Conservation (phyloP, 1,140 invertebrate genomes). For the Orussus abietinus region DNA sequence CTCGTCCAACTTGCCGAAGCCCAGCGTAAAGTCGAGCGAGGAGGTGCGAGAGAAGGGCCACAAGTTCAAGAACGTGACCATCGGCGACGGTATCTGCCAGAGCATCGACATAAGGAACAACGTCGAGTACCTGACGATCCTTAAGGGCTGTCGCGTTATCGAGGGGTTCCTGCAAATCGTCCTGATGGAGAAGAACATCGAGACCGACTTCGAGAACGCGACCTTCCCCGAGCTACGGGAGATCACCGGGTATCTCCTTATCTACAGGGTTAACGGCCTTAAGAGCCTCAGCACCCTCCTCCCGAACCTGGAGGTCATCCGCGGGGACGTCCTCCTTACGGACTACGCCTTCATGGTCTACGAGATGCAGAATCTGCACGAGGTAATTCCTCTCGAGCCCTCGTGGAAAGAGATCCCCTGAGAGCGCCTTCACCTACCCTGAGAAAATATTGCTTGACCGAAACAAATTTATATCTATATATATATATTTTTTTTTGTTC, state of each 20-base stretch:
- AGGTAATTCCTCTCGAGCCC: too few relatives aligned
- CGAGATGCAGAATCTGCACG: conserved; percentile 56
- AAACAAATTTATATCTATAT: too few relatives aligned
- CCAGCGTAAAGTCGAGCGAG: conserved; percentile 13
- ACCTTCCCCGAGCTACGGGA: conserved; percentile 60
- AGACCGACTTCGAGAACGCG: conserved; percentile 50
- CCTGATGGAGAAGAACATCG: conserved; percentile 56
- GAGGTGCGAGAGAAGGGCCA: conserved; percentile 7
- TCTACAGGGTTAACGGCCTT: conserved; percentile 62
- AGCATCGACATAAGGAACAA: conserved; percentile 56
- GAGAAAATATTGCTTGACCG: too few relatives aligned
- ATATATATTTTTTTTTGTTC: too few relatives aligned
- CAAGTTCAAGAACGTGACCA: conserved; percentile 20
- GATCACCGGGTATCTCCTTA: conserved; percentile 68
- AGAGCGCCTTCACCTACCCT: too few relatives aligned
- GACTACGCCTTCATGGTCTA: conserved; percentile 69
- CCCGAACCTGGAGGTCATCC: conserved; percentile 70
- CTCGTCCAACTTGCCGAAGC: conserved; percentile 17
- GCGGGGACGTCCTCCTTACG: conserved; percentile 64
- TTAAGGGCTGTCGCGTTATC: conserved; percentile 62
- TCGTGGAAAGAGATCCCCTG: too few relatives aligned
- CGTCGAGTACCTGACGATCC: conserved; percentile 44
- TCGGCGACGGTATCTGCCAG: conserved; percentile 46
- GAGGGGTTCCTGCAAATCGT: conserved; percentile 68
- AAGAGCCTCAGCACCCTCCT: conserved; percentile 49